Base-by-base conservation (phyloP, 2,113 vertebrate genomes). In the Dromas ardeola region DNA sequence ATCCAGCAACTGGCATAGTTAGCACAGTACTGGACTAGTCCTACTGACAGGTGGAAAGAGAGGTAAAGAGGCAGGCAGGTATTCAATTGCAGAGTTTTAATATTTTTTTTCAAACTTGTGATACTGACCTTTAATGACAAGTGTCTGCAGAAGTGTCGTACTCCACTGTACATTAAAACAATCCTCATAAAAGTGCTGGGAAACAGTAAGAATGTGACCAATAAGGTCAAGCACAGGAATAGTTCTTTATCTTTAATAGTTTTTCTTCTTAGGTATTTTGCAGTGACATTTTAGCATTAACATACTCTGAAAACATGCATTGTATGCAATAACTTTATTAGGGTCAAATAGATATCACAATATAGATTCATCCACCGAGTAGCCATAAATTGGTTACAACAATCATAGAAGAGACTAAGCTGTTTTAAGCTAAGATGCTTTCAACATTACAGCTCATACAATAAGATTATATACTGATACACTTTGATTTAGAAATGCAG, bases 311-410 rank as follows among this genome's bases (percentile, higher is more conserved):
- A 96, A 93, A 79, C 80, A 93, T 74, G 56, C 84, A 92, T 79
- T 97, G 93, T 98, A 97, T 91, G 97, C 97, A 98, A 98, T 97
- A 98, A 97, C 97, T 98, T 98, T 98, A 98, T 98, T 98, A 97
- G 98, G 94, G 65, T 98, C 98, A 98, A 98, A 98, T 96, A 98
- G 93, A 98, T 98, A 97, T 96, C 97, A 98, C 98, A 98, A 98
- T 98, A 98, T 96, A 98, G 98, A 98, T 97, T 97, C 94, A 97
- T 97, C 96, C 98, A 98, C 94, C 45, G n/a, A 97, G 96, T 97
- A 97, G 96, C 97, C 96, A 96, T 98, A 97, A 97, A 97, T 85
- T 93, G 95, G 87, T 98, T 98, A 98, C 97, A 98, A 97, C 95
- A 95, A 98, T 96, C 96, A 98, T 95, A 97, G 95, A 98, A 97